Evolutionary conservation across 2,888 invertebrate species (phyloP).

Genomic region (Diachrysia chrysitis): DNA sequence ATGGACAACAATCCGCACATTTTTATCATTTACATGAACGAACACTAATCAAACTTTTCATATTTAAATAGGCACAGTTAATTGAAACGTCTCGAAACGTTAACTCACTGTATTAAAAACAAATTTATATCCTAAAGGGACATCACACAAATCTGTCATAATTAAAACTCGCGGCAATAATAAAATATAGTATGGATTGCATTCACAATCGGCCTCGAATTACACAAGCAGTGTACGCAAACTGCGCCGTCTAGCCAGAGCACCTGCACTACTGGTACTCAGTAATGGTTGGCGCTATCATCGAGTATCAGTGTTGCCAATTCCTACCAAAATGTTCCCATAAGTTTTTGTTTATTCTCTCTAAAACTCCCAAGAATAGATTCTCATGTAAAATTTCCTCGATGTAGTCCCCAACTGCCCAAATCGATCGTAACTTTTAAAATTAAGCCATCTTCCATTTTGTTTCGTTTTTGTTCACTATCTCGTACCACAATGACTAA

Average conservation of each 20-base stretch:
- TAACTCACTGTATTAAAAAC: slow-evolving; percentile 72
- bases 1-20: slow-evolving; percentile 71
- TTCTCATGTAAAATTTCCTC: no score
- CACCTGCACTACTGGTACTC: no score
- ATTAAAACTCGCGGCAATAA: slow-evolving; percentile 74
- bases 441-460: no score
- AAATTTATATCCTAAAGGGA: slow-evolving; percentile 59
- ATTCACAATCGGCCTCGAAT: slow-evolving; percentile 80
- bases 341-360: no score
- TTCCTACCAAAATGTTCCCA: no score
- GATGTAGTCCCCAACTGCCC: no score
- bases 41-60: slow-evolving; percentile 70
- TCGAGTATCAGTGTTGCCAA: no score
- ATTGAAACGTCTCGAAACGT: slow-evolving; percentile 62
- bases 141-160: slow-evolving; percentile 76
- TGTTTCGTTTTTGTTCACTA: no score
- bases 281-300: slow-evolving; percentile 81
- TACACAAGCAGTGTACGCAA: slow-evolving; percentile 81
- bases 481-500: no score
- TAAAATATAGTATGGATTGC: slow-evolving; percentile 73
- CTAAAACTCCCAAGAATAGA: no score
- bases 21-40: slow-evolving; percentile 67
- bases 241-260: no score
- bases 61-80: slow-evolving; percentile 67
- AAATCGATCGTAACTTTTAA: no score